These are phyloP conservation scores for Orchestia grillus DNA, from an alignment of 1,140 invertebrate genomes.

Conservation along the genomic window DNA sequence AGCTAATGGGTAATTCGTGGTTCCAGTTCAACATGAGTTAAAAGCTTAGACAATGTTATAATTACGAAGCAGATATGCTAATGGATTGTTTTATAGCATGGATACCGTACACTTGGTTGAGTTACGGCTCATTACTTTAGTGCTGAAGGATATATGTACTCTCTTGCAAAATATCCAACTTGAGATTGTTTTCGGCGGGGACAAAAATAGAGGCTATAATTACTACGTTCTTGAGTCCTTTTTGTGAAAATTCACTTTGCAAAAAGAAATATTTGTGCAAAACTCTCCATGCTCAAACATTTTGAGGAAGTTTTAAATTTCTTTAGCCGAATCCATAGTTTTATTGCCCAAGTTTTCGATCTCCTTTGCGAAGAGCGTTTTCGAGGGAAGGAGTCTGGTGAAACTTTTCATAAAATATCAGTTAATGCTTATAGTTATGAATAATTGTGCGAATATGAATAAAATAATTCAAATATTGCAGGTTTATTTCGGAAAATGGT, in stretches of 20 bases:
- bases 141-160: not conserved
- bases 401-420: too few species aligned
- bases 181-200: not conserved
- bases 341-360: too few species aligned
- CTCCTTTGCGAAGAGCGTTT: too few species aligned
- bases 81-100: not conserved
- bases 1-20: not conserved
- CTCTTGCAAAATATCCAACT: not conserved
- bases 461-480: too few species aligned
- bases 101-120: not conserved
- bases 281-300: not conserved
- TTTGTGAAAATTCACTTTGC: not conserved
- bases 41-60: not conserved
- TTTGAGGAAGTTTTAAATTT: too few species aligned
- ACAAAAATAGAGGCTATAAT: not conserved
- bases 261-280: not conserved
- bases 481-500: not conserved
- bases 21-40: not conserved
- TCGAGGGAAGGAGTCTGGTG: too few species aligned
- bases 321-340: too few species aligned
- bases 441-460: too few species aligned
- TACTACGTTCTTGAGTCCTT: not conserved
- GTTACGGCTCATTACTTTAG: not conserved
- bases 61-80: not conserved
- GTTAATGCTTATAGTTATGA: too few species aligned